Percentiles rank a stretch among this genome's conserved stretches.
Conservation (phyloP, 2,113 vertebrate genomes). For the Chaetodon trifascialis region DNA sequence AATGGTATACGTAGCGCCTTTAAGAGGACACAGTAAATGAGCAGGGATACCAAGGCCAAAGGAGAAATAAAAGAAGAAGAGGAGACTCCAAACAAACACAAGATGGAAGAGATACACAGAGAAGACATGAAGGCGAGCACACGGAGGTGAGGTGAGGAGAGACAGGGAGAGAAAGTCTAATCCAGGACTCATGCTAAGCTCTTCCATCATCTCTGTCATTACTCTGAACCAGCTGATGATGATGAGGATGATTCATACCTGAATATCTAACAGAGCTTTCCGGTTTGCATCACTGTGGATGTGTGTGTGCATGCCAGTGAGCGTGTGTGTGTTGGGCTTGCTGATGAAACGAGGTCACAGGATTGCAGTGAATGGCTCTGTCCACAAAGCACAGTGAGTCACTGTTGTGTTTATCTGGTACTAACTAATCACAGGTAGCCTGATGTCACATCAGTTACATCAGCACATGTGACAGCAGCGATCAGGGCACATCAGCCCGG, state of each 20-base stretch:
- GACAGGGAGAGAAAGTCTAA: slow-evolving; percentile 46
- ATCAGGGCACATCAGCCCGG: slow-evolving; percentile 27
- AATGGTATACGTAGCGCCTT: slow-evolving; percentile 10
- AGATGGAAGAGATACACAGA: slow-evolving; percentile 8
- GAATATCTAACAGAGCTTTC: slow-evolving; percentile 56
- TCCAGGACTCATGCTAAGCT: slow-evolving; percentile 53
- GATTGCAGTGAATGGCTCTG: slow-evolving; percentile 35
- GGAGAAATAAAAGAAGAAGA: neutral
- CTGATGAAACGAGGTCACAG: slow-evolving; percentile 58
- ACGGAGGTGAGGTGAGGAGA: slow-evolving; percentile 13
- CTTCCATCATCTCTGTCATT: slow-evolving; percentile 62
- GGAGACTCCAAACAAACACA: slow-evolving; percentile 18
- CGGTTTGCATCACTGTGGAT: slow-evolving; percentile 47
- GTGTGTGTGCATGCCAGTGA: slow-evolving; percentile 11
- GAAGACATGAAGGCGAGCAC: neutral
- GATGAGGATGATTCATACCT: slow-evolving; percentile 58
- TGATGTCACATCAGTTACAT: slow-evolving; percentile 43
- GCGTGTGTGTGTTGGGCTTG: slow-evolving; percentile 9
- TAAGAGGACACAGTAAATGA: slow-evolving; percentile 5
- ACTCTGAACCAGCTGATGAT: slow-evolving; percentile 55
- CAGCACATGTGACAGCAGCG: slow-evolving; percentile 41
- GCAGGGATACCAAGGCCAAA: neutral
- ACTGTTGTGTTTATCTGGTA: slow-evolving; percentile 50
- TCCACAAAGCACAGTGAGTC: slow-evolving; percentile 57
- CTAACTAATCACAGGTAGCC: slow-evolving; percentile 57